Evolutionary conservation across 2,113 vertebrate genomes (phyloP), one percentile per base, ranked within the genome.

Genomic region (Solea solea): DNA sequence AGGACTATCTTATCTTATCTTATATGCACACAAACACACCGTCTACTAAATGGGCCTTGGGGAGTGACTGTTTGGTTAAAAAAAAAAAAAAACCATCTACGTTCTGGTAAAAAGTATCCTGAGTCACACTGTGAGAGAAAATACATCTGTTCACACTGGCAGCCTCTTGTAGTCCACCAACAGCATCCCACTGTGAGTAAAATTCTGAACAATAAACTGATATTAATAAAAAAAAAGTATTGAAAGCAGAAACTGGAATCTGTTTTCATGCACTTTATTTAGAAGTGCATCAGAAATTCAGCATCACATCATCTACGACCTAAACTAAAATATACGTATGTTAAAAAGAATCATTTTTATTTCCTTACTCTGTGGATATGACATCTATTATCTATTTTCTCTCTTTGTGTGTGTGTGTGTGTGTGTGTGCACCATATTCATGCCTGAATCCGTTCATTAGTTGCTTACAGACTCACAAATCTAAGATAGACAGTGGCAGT

Each of bases 391-490:
- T 21, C 21, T 74, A 69, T 69, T 70, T 9, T 53, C 16, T 57
- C 60, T 45, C 44, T 64, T 48, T 64, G 68, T 67, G 27, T 68
- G 57, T 58, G 65, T 67, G 34, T 68, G 34, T 72, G 40, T 58
- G 12, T 56, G 53, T 16, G 16, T 16, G 54, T 25, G 39, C 21
- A 58, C 71, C 41, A 53, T 68, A 64, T 80, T 81, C 60, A 76
- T 56, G 66, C 81, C 65, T 69, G 64, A 80, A 78, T 89, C 75
- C 62, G 59, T 85, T 88, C 77, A 87, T 87, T 83, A 86, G 73
- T 55, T 75, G 54, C 72, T 78, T 65, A 70, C 39, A 4, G 78
- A 82, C 75, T 80, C 74, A 65, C 62, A 79, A 55, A 71, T 59
- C 68, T 64, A 13, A 74, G 61, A 76, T 42, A 76, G 81, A 80